Percentiles rank a stretch among this genome's conserved stretches.
phyloP scores from a whole-genome alignment of 2,797 vertebrate species.

The Gorsachius magnificus region DNA sequence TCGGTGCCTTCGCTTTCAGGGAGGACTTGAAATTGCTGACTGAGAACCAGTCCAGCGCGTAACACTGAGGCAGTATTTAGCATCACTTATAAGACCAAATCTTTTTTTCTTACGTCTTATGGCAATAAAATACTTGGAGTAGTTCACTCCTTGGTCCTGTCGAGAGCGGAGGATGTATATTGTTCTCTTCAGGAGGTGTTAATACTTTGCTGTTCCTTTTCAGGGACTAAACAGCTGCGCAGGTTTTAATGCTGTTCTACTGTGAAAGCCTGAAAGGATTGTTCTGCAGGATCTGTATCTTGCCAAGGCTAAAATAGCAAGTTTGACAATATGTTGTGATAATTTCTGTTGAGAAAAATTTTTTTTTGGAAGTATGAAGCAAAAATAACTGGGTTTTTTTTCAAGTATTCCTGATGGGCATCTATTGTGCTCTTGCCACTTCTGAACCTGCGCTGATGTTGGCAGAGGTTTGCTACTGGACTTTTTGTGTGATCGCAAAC shows the following conservation, averaged over 20 bases:
- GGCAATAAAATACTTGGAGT: neutral
- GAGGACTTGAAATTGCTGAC: neutral
- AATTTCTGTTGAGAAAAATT: neutral
- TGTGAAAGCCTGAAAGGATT: neutral
- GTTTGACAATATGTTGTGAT: neutral
- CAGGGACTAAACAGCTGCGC: neutral
- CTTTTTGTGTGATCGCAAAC: neutral
- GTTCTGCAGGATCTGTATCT: neutral
- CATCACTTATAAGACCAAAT: neutral
- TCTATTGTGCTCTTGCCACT: neutral
- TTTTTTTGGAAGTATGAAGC: neutral
- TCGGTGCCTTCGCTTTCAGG: neutral
- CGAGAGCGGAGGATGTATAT: neutral
- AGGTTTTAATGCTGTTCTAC: neutral
- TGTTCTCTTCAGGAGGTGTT: neutral
- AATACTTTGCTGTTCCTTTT: neutral
- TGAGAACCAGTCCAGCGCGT: neutral
- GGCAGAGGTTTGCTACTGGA: neutral
- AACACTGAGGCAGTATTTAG: neutral
- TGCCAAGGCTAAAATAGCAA: neutral
- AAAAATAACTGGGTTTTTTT: neutral
- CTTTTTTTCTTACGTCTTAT: neutral
- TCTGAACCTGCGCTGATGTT: neutral
- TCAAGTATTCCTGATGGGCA: too few species aligned
- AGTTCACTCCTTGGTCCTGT: neutral